Evolutionary conservation across 2,113 vertebrate species (phyloP).

Genomic region (Pluvialis apricaria): DNA sequence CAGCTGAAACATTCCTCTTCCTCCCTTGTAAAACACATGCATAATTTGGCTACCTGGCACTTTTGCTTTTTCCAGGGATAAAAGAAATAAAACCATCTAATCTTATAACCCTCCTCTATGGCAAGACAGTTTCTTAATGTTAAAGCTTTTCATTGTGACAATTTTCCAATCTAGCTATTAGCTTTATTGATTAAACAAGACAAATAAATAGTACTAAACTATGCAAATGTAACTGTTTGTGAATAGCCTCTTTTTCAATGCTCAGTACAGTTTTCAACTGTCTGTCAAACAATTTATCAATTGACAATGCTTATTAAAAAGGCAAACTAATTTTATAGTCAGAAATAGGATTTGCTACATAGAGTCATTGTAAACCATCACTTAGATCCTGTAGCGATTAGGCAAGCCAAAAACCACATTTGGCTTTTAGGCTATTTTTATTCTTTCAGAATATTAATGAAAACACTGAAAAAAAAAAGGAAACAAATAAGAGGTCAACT

Average conservation of each 20-base stretch:
- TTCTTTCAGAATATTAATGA: slow-evolving; percentile 76
- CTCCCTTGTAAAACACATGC: neutral
- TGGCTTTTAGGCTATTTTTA: slow-evolving; percentile 69
- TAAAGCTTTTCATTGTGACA: neutral
- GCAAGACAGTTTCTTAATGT: neutral
- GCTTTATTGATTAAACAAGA: neutral
- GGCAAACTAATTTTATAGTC: slow-evolving; percentile 1
- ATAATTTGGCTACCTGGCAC: neutral
- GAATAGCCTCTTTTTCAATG: neutral
- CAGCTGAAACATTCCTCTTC: neutral
- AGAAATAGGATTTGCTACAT: slow-evolving; percentile 26
- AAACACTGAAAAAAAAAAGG: slow-evolving; percentile 68
- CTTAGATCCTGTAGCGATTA: slow-evolving; percentile 55
- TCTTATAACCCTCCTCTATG: neutral
- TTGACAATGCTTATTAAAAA: slow-evolving; percentile 4
- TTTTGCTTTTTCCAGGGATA: neutral
- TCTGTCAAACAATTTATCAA: slow-evolving; percentile 4
- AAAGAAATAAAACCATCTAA: neutral
- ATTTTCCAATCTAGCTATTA: neutral
- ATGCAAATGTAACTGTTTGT: neutral
- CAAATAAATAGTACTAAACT: neutral
- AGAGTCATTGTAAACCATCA: slow-evolving; percentile 49
- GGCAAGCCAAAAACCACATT: slow-evolving; percentile 58
- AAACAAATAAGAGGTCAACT: slow-evolving; percentile 84
- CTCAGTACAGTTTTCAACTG: neutral